Conservation (phyloP, 2,888 invertebrate species). For the Strigamia maritima region DNA sequence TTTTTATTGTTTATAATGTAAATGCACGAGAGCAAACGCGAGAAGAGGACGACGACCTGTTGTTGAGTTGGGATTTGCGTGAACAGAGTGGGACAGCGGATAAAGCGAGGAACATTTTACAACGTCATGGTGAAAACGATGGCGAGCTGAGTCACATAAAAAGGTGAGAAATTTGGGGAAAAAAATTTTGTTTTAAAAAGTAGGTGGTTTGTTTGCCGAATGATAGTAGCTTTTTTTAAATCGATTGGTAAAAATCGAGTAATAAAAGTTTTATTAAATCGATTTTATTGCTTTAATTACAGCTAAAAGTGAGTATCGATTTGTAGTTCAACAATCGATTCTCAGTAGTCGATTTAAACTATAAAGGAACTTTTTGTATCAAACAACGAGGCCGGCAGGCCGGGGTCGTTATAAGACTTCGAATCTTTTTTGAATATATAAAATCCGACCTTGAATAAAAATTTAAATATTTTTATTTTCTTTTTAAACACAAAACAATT, state of each 20-base stretch:
- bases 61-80: neutral
- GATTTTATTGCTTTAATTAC: too few species aligned
- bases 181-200: too few species aligned
- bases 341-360: too few species aligned
- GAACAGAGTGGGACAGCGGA: neutral
- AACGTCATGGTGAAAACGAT: neutral
- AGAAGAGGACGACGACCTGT: slow-evolving; percentile 16
- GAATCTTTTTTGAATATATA: neutral
- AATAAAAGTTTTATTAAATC: too few species aligned
- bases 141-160: too few species aligned
- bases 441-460: neutral
- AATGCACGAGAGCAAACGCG: slow-evolving; percentile 9
- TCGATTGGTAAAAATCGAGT: neutral
- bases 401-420: neutral
- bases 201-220: too few species aligned
- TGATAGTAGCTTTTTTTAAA: too few species aligned
- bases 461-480: too few species aligned
- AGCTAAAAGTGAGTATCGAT: too few species aligned
- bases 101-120: neutral
- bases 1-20: neutral
- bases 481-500: too few species aligned
- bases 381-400: neutral
- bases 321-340: too few species aligned
- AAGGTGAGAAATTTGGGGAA: too few species aligned
- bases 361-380: neutral